phyloP scores from a whole-genome alignment of 2,113 vertebrate species.

The Seriola rivoliana region DNA sequence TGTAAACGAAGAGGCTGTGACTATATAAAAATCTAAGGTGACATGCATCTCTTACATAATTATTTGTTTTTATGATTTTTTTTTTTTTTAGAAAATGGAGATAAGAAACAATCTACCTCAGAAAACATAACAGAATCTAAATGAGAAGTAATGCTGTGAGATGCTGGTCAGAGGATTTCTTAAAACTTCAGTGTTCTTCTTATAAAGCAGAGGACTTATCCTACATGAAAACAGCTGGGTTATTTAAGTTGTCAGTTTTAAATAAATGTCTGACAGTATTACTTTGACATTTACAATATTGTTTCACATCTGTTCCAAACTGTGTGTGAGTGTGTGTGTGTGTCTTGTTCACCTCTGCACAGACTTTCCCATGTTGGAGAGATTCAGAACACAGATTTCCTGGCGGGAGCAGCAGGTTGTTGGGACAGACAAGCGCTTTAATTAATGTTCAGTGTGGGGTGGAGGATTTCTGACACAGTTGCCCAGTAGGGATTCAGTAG shows the following conservation, averaged over 20 bases:
- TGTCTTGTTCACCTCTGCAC: not conserved
- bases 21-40: too few relatives aligned
- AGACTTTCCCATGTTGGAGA: constrained; percentile 37
- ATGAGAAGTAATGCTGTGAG: too few relatives aligned
- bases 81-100: too few relatives aligned
- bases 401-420: constrained; percentile 63
- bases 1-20: too few relatives aligned
- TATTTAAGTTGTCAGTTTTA: not conserved
- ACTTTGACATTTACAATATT: constrained; percentile 20
- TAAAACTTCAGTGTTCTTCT: not conserved
- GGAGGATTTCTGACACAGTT: constrained; percentile 61
- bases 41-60: too few relatives aligned
- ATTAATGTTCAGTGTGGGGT: constrained; percentile 70
- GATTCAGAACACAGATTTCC: constrained; percentile 48
- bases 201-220: not conserved
- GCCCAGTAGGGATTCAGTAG: constrained; percentile 50
- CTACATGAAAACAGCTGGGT: not conserved
- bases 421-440: constrained; percentile 69
- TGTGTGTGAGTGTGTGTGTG: too few relatives aligned
- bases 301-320: constrained; percentile 21
- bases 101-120: too few relatives aligned
- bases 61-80: too few relatives aligned
- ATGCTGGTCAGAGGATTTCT: too few relatives aligned
- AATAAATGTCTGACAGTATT: not conserved
- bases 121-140: too few relatives aligned